A percentile compares a stretch with the other conserved stretches of the same genome.
Conservation (phyloP, 1,140 invertebrate genomes). For the Eumaeus atala region DNA sequence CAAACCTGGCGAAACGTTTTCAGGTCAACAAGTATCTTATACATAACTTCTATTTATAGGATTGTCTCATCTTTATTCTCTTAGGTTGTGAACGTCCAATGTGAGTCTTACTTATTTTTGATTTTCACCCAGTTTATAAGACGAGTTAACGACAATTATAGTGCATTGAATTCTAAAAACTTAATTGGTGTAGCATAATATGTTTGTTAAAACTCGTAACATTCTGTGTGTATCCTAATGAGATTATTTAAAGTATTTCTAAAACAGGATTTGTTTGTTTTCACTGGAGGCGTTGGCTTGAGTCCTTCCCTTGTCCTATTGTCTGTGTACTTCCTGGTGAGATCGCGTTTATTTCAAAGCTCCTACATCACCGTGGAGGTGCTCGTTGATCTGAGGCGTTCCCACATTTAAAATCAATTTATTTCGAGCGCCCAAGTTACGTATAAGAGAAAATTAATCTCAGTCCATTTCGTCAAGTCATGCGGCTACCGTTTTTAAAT, state of each 20-base stretch:
- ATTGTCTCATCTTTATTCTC: too few species aligned
- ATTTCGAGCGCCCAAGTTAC: conserved; percentile 36
- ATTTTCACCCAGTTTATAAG: too few species aligned
- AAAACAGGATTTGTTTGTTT: conserved; percentile 38
- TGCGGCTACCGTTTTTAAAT: conserved; percentile 64
- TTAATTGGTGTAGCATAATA: too few species aligned
- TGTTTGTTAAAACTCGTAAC: too few species aligned
- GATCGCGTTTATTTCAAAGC: conserved; percentile 57
- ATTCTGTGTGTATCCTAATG: conserved; percentile 1
- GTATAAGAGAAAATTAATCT: conserved; percentile 51
- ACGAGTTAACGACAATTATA: too few species aligned
- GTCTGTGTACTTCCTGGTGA: conserved; percentile 50
- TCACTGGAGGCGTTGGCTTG: conserved; percentile 45
- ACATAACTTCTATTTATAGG: too few species aligned
- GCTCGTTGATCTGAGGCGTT: conserved; percentile 29
- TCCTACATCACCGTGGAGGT: conserved; percentile 24
- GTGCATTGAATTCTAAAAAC: too few species aligned
- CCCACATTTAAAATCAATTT: conserved; percentile 46
- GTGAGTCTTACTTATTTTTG: too few species aligned
- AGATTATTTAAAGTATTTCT: conserved; percentile 22
- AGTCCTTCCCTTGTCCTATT: conserved; percentile 51
- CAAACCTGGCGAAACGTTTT: too few species aligned
- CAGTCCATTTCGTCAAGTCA: conserved; percentile 57
- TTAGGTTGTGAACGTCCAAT: too few species aligned
- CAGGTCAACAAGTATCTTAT: too few species aligned